Evolutionary conservation across 2,888 invertebrate species (phyloP), one percentile per base, ranked within the genome.

Genomic region (Apotomis turbidana): DNA sequence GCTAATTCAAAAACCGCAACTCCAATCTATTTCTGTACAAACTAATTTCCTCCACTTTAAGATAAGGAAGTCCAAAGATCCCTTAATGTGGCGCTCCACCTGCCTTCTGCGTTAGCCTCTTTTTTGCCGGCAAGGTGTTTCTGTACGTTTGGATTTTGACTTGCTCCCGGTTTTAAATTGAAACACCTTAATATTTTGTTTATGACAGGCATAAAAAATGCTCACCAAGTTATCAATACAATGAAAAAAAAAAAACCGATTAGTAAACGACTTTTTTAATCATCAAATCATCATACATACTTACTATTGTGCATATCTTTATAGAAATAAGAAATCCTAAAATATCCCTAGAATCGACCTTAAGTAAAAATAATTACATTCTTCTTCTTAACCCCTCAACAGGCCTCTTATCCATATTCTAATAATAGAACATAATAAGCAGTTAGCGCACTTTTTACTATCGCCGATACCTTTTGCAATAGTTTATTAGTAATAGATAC

Each of bases 91-190:
- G 73, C 64, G 76, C 75, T 74, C 74, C 87, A 89, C 88, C 89
- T 89, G 89, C 85, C 86, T 83, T 87, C 85, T 76, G 86, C 89
- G 82, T 86, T 85, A 83, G 83, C 78, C 76, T 71, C 78, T 83
- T 87, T 88, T 88, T 88, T 85, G 79, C 83, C 58, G 75, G 87
- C 89, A 89, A 89, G 89, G 88, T 89, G 89, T 85, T 83, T 78
- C 79, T 79, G 80, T 73, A 60, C 79, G 79, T 83, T 84, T 81
- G 78, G 81, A 84, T 85, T 87, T 76, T 78, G 81, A 83, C 85
- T 81, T 78, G 76, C 72, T 72, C 52, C 72, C 15, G 68, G 68
- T 72, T 68, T 63, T 59, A 68, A 72, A 72, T 62, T 59, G 58
- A 72, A 63, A 46, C 58, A 15, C 62, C 71, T 61, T 61, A 13